Conservation (phyloP, 2,888 invertebrate genomes). For the Thymelicus lineola region DNA sequence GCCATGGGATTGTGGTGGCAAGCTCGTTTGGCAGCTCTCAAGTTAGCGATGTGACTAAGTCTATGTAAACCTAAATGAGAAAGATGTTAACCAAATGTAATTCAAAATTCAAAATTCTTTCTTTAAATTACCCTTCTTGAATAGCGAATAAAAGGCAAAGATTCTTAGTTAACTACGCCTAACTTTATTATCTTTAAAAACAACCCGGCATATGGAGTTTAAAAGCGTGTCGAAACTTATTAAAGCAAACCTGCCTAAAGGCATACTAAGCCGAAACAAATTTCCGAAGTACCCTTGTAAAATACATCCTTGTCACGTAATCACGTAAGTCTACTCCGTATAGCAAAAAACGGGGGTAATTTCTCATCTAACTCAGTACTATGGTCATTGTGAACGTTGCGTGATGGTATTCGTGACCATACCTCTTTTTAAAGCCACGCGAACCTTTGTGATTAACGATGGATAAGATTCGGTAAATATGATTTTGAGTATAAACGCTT, state of each 20-base stretch:
- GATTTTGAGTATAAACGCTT: slow-evolving; percentile 1
- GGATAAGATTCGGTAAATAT: slow-evolving; percentile 1
- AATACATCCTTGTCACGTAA: slow-evolving; percentile 2
- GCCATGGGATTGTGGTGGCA: too few species aligned
- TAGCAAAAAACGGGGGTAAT: slow-evolving; percentile 5
- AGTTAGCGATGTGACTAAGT: too few species aligned
- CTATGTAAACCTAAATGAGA: too few species aligned
- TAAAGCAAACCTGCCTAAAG: slow-evolving; percentile 4
- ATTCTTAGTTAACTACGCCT: too few species aligned
- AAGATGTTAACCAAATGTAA: too few species aligned
- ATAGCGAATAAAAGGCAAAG: too few species aligned
- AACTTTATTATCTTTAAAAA: too few species aligned
- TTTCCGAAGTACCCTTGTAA: slow-evolving; percentile 2
- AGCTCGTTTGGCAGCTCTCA: too few species aligned
- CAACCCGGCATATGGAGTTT: background rate
- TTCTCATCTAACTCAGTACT: slow-evolving; percentile 18
- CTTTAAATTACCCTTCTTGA: too few species aligned
- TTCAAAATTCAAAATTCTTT: too few species aligned
- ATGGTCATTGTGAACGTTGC: slow-evolving; percentile 17
- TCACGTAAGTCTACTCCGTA: background rate
- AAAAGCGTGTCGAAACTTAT: slow-evolving; percentile 3
- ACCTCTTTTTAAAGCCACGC: background rate
- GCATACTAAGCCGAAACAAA: slow-evolving; percentile 3
- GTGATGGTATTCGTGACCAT: slow-evolving; percentile 1
- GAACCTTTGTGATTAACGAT: background rate